phyloP scores from a whole-genome alignment of 2,888 invertebrate species.

The Rutpela maculata region DNA sequence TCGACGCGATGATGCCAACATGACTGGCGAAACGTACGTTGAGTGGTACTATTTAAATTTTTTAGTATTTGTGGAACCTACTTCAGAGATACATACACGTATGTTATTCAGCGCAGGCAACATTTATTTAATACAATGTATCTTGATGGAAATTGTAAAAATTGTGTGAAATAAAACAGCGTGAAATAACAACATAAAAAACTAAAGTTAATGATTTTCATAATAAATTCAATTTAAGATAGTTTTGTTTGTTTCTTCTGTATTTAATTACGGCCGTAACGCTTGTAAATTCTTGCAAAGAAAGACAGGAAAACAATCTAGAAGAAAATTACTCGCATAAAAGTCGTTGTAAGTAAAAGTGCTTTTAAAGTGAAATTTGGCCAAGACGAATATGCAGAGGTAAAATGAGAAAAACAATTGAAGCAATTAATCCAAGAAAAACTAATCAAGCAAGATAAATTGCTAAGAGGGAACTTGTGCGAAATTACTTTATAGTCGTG shows the following conservation, averaged over 20 bases:
- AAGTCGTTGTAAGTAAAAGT: slow-evolving; percentile 68
- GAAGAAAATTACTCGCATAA: slow-evolving; percentile 65
- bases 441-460: slow-evolving; percentile 76
- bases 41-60: too few species aligned
- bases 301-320: slow-evolving; percentile 63
- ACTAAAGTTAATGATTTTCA: slow-evolving; percentile 26
- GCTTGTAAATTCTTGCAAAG: slow-evolving; percentile 55
- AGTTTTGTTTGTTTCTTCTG: slow-evolving; percentile 58
- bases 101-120: too few species aligned
- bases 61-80: too few species aligned
- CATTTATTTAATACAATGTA: too few species aligned
- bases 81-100: too few species aligned
- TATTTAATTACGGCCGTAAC: slow-evolving; percentile 58
- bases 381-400: slow-evolving; percentile 72
- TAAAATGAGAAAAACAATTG: slow-evolving; percentile 74
- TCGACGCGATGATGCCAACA: too few species aligned
- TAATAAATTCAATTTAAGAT: slow-evolving; percentile 52
- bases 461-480: slow-evolving; percentile 68
- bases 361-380: slow-evolving; percentile 69
- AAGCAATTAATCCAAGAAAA: slow-evolving; percentile 75
- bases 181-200: neutral
- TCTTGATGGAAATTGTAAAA: too few species aligned
- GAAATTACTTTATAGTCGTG: slow-evolving; percentile 74
- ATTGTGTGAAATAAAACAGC: neutral
- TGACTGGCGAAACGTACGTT: too few species aligned